phyloP scores from a whole-genome alignment of 2,797 vertebrate genomes.

The Delichon dasypus region DNA sequence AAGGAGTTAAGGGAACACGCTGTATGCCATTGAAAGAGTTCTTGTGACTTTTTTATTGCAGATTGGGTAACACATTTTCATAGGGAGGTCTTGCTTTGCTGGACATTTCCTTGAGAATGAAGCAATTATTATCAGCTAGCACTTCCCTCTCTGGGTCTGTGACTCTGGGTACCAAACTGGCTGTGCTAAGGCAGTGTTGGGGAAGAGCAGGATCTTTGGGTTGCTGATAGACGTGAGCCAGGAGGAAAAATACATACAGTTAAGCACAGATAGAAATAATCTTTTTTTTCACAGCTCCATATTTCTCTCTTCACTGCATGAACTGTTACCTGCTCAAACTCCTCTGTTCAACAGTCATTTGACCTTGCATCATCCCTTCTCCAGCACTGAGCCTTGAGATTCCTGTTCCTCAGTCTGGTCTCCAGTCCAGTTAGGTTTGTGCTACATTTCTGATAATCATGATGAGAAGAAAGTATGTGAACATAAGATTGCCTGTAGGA shows the following conservation, averaged over 20 bases:
- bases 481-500: background rate
- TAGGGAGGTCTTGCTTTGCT: background rate
- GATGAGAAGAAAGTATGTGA: background rate
- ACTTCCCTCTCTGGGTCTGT: background rate
- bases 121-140: background rate
- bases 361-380: background rate
- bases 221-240: background rate
- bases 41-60: conserved; percentile 6
- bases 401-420: background rate
- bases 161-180: background rate
- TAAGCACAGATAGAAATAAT: background rate
- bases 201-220: background rate
- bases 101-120: background rate
- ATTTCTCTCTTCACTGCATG: background rate
- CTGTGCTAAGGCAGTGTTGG: background rate
- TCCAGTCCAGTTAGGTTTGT: background rate
- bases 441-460: background rate
- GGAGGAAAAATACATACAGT: background rate
- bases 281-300: background rate
- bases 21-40: background rate
- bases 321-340: background rate
- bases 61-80: background rate
- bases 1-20: background rate
- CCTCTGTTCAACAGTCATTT: background rate
- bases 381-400: background rate